A percentile compares a stretch with the other conserved stretches of the same genome.
Conservation (phyloP, 2,888 invertebrate genomes). For the Clusia tigrina region DNA sequence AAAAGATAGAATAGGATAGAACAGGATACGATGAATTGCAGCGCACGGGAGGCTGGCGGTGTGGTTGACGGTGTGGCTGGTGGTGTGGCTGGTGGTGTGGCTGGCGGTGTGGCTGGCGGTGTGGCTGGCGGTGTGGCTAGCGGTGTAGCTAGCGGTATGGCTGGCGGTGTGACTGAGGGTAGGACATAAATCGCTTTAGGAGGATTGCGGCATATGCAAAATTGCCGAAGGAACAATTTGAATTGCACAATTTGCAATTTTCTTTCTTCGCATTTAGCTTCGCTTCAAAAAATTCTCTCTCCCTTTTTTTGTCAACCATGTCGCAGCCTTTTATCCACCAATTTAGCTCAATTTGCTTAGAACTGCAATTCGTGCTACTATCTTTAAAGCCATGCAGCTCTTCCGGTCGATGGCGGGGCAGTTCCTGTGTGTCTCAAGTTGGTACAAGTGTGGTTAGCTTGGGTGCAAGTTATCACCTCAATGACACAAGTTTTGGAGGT, state of each 20-base stretch:
- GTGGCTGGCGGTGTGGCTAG: neutral
- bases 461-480: neutral
- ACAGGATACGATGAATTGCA: no score
- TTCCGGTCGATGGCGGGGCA: neutral
- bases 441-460: neutral
- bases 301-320: neutral
- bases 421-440: constrained; percentile 5
- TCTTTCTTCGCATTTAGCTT: neutral
- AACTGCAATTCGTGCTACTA: constrained; percentile 25
- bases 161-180: neutral
- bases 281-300: neutral
- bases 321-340: constrained; percentile 15
- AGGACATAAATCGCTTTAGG: constrained; percentile 22
- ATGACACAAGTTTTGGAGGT: no score
- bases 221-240: constrained; percentile 16
- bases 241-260: neutral
- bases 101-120: neutral
- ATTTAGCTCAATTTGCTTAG: constrained; percentile 27
- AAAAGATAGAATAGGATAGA: neutral
- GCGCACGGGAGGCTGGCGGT: neutral
- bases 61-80: no score
- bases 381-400: constrained; percentile 14
- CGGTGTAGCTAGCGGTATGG: no score
- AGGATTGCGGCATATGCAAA: constrained; percentile 24
- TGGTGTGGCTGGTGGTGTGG: neutral